Evolutionary conservation across 2,797 vertebrate genomes (phyloP), one percentile per base, ranked within the genome.

Genomic region (Lepus oiostolus): DNA sequence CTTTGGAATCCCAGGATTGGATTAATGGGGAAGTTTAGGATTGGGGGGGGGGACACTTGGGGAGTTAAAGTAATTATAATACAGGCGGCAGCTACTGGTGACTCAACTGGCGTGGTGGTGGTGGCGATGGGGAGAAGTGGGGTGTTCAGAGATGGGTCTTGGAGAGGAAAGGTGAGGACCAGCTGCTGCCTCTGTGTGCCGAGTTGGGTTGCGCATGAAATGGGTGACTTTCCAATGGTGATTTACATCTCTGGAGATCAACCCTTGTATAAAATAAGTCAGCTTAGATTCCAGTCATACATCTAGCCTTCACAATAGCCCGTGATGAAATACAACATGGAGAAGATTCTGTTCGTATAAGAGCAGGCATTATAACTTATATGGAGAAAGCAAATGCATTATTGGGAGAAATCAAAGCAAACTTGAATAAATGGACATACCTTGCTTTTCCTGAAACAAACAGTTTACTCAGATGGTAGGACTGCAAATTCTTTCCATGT

Each of bases 371-470:
- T 88, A 68, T 86, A 83, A 84, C 67, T 47, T 42, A 82, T 77
- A 28, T 17, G 26, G 91, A 74, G 28, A 75, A 65, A 95, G 50
- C 50, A 1, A 72, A 67, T 63, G 63, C 5, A 70, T 87, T 91
- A 80, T 50, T 81, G 24, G 88, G 52, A 85, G 65, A 96, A 76
- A 79, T 54, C 30, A 90, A 83, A 42, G 24, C 50, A 38, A 86
- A 82, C 6, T 19, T 91, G 74, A 58, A 75, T 84, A 81, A 24
- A 16, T 67, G 77, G 65, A 42, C 14, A 82, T 22, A 65, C 0
- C 11, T 92, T 92, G 21, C 14, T 95, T 95, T 85, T 90, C 28
- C 52, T 91, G 50, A 50, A 77, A 91, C 67, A 35, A 96, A 91
- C 2, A 71, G n/a, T 81, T 94, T 82, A 74, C 19, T 88, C 71